These are phyloP conservation scores for Formica aserva DNA, from an alignment of 2,888 invertebrate species.

Conservation along the genomic window DNA sequence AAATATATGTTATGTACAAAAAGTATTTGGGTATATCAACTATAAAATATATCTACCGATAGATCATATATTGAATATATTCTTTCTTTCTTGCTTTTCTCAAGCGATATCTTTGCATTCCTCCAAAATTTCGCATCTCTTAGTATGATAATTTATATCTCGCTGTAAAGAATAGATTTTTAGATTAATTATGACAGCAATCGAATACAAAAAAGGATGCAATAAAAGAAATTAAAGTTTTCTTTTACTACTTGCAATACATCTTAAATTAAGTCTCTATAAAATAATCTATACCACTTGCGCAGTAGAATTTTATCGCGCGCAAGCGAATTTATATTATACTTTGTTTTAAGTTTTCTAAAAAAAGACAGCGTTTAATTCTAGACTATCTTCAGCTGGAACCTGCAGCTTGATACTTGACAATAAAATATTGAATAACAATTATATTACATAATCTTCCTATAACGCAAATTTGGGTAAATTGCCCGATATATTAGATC, in stretches of 20 bases:
- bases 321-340: neutral
- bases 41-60: neutral
- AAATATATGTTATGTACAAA: neutral
- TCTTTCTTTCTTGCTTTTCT: neutral
- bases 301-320: neutral
- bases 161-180: neutral
- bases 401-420: neutral
- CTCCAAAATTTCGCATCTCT: neutral
- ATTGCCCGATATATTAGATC: neutral
- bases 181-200: neutral
- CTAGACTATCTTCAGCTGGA: neutral
- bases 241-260: neutral
- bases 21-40: neutral
- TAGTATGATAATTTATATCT: neutral
- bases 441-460: neutral
- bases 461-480: neutral
- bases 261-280: neutral
- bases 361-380: neutral
- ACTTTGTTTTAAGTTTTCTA: neutral
- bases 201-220: neutral
- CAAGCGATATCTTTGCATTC: neutral
- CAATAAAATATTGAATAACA: neutral
- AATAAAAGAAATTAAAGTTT: neutral
- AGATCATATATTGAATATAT: neutral
- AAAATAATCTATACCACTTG: neutral